Evolutionary conservation across 2,888 invertebrate genomes (phyloP).

Genomic region (Dyspetes luteomarginatus): DNA sequence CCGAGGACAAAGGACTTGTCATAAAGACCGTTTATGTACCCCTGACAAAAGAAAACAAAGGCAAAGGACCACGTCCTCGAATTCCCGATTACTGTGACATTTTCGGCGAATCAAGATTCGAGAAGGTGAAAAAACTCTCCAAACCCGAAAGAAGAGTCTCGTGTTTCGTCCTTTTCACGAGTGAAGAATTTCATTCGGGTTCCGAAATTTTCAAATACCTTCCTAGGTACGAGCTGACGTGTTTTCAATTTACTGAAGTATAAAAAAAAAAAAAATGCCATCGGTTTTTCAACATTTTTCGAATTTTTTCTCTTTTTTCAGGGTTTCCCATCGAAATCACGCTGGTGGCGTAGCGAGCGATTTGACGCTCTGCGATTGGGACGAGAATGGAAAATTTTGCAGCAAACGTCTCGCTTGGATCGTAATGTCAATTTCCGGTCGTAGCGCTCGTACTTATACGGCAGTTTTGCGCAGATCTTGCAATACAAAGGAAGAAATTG

Average conservation of each 20-base stretch:
- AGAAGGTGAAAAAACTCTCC: not conserved
- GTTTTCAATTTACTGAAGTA: not conserved
- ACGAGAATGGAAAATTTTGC: constrained; percentile 54
- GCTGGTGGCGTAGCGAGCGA: constrained; percentile 75
- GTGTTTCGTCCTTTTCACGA: constrained; percentile 58
- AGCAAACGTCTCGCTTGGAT: constrained; percentile 61
- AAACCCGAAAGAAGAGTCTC: constrained; percentile 31
- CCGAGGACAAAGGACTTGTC: constrained; percentile 72
- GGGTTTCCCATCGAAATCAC: constrained; percentile 59
- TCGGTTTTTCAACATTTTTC: too few species aligned
- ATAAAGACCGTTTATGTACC: constrained; percentile 65
- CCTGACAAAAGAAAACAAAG: not conserved
- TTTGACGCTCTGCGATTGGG: constrained; percentile 69
- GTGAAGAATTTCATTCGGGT: constrained; percentile 4
- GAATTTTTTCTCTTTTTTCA: constrained; percentile 22
- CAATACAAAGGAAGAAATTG: constrained; percentile 68
- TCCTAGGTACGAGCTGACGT: constrained; percentile 70
- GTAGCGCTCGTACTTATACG: constrained; percentile 77
- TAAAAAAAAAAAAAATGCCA: too few species aligned
- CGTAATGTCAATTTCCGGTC: constrained; percentile 73
- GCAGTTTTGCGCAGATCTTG: constrained; percentile 70
- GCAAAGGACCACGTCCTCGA: not conserved
- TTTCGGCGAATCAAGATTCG: too few species aligned
- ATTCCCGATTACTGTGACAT: not conserved
- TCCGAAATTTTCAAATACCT: constrained; percentile 35